These are phyloP conservation scores for Andricus quercusramuli DNA, from an alignment of 2,888 invertebrate genomes.

Conservation along the genomic window DNA sequence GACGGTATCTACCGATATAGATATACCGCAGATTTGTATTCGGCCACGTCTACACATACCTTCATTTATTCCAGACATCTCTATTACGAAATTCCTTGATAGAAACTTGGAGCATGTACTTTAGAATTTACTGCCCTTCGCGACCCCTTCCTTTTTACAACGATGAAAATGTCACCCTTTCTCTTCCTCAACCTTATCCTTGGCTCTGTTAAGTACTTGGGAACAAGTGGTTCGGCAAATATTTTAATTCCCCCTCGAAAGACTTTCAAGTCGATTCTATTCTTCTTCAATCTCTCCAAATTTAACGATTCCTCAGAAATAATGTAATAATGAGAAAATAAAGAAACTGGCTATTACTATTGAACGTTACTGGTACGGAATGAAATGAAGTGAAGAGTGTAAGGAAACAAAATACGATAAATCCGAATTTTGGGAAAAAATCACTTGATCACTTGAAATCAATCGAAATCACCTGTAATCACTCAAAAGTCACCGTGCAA, in stretches of 20 bases:
- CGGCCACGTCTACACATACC: slow-evolving; percentile 43
- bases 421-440: too few relatives aligned
- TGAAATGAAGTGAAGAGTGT: too few relatives aligned
- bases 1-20: slow-evolving; percentile 9
- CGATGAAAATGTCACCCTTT: slow-evolving; percentile 17
- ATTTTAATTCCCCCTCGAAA: slow-evolving; percentile 19
- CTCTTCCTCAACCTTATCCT: slow-evolving; percentile 13
- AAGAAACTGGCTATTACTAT: neutral
- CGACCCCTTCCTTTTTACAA: slow-evolving; percentile 5
- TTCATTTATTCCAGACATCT: slow-evolving; percentile 38
- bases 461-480: too few relatives aligned
- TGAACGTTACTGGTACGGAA: neutral
- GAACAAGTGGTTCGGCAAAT: slow-evolving; percentile 27
- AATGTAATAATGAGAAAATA: neutral
- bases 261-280: slow-evolving; percentile 12
- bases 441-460: too few relatives aligned
- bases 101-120: slow-evolving; percentile 7
- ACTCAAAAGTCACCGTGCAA: too few relatives aligned
- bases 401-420: too few relatives aligned
- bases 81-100: slow-evolving; percentile 28
- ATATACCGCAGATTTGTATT: slow-evolving; percentile 43
- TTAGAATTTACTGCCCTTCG: slow-evolving; percentile 14
- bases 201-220: slow-evolving; percentile 24
- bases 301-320: slow-evolving; percentile 10
- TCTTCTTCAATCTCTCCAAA: neutral